Percentiles rank a stretch among this genome's conserved stretches.
Evolutionary conservation across 2,888 invertebrate species (phyloP).

Genomic region (Cryptosula pallasiana): DNA sequence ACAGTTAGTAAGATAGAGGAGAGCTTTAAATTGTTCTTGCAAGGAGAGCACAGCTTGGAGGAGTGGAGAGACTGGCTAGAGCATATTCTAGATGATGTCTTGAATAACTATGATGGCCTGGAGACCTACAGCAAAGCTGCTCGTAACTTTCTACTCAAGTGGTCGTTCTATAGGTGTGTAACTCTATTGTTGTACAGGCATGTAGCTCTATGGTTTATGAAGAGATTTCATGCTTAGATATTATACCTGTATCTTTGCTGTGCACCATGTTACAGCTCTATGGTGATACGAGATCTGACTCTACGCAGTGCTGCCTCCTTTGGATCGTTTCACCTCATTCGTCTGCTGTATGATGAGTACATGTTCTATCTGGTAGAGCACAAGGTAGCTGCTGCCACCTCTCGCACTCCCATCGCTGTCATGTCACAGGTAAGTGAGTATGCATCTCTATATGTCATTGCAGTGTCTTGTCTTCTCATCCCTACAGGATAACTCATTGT

Average conservation of each 20-base stretch:
- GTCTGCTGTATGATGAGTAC: slow-evolving; percentile 96
- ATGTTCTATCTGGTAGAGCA: slow-evolving; percentile 98
- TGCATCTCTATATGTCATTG: background rate
- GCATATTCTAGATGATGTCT: slow-evolving; percentile 79
- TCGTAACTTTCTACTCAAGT: slow-evolving; percentile 87
- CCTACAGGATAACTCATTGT: background rate
- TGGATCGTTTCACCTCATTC: slow-evolving; percentile 96
- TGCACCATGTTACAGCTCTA: slow-evolving; percentile 65
- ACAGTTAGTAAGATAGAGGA: slow-evolving; percentile 79
- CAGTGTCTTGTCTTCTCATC: background rate
- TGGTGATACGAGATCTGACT: slow-evolving; percentile 95
- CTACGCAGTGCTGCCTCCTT: slow-evolving; percentile 93
- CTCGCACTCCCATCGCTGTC: slow-evolving; percentile 87
- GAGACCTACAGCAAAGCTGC: slow-evolving; percentile 40
- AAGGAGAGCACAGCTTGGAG: slow-evolving; percentile 81
- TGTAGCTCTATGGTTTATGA: no score
- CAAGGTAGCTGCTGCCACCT: slow-evolving; percentile 82
- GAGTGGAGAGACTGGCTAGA: slow-evolving; percentile 98
- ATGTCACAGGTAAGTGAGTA: slow-evolving; percentile 60
- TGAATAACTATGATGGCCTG: slow-evolving; percentile 75
- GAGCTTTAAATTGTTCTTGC: slow-evolving; percentile 68
- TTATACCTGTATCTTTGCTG: no score
- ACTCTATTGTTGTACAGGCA: no score
- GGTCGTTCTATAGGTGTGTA: slow-evolving; percentile 95
- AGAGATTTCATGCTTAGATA: no score